phyloP scores from a whole-genome alignment of 1,140 invertebrate genomes.

The Hycleus phaleratus region DNA sequence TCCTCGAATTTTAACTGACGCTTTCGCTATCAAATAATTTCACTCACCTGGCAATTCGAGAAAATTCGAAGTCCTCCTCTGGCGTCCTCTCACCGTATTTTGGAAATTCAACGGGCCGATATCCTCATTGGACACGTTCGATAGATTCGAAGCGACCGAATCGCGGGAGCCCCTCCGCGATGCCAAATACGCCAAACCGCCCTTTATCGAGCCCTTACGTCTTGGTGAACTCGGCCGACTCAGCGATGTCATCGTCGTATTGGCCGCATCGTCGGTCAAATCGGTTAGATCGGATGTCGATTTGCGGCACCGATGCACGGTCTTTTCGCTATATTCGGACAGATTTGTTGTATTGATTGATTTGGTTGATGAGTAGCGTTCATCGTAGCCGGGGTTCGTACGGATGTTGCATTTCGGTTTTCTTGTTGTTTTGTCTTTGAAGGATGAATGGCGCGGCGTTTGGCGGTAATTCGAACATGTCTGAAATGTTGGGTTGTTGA shows the following conservation, averaged over 20 bases:
- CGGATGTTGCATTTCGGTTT: conserved; percentile 33
- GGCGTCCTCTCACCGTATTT: conserved; percentile 61
- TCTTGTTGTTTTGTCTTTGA: conserved; percentile 29
- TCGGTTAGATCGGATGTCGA: conserved; percentile 69
- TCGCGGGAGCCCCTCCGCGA: conserved; percentile 63
- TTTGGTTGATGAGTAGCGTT: conserved; percentile 11
- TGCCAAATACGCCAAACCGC: conserved; percentile 61
- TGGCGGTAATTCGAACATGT: conserved; percentile 23
- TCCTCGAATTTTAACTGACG: not conserved
- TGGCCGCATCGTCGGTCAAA: conserved; percentile 49
- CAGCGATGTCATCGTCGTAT: conserved; percentile 53
- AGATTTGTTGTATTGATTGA: conserved; percentile 33
- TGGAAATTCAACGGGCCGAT: conserved; percentile 71
- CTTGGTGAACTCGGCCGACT: conserved; percentile 51
- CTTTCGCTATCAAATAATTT: not conserved
- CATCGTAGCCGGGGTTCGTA: conserved; percentile 36
- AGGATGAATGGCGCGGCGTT: conserved; percentile 32
- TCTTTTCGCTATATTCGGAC: conserved; percentile 15
- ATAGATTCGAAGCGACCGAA: conserved; percentile 60
- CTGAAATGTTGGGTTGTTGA: conserved; percentile 15
- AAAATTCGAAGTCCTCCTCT: conserved; percentile 75
- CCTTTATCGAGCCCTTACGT: conserved; percentile 54
- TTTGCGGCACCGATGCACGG: conserved; percentile 47
- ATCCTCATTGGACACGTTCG: conserved; percentile 52
- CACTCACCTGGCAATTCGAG: conserved; percentile 71